Evolutionary conservation across 2,888 invertebrate species (phyloP), one percentile per base, ranked within the genome.

Genomic region (Epirrita christyi): DNA sequence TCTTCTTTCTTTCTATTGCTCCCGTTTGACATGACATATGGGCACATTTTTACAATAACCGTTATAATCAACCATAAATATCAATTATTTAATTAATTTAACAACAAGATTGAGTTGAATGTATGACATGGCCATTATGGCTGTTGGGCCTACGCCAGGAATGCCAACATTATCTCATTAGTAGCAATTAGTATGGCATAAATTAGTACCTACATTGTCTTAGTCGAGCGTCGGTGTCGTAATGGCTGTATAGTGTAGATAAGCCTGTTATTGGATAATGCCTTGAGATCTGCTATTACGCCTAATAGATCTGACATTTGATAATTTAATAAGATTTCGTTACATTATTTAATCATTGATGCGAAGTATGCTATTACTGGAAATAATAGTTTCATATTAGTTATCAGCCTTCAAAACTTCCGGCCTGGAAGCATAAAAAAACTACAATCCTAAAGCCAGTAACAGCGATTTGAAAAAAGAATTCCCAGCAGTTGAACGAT

Each of bases 111-210:
- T 43, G 54, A 58, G 55, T 44, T 43, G 56, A 47, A 57, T 55
- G 61, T 63, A 61, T 59, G 61, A 53, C 55, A 61, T 53, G 57
- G 46, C 57, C 57, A 59, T 65, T 58, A 61, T 59, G 63, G 63
- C 60, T 55, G 71, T 73, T 78, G 76, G 73, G 78, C 80, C 80
- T 73, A 82, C 83, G 83, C 81, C 80, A 83, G 71, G 71, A 71
- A 70, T 62, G 56, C 71, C 73, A 42, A 80, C 77, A 82, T 76
- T 80, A 80, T 81, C 86, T 86, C 80, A 88, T 89, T 88, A 85
- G 72, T 54, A 68, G 72, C 84, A 85, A 87, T 88, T 88, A 88
- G 85, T 83, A 86, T 82, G 81, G 80, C 78, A 84, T 87, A 83
- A 81, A 84, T 85, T 86, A 83, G 65, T 62, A 76, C 21, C 21